phyloP scores from a whole-genome alignment of 2,113 vertebrate genomes.

The Elanus axillaris region DNA sequence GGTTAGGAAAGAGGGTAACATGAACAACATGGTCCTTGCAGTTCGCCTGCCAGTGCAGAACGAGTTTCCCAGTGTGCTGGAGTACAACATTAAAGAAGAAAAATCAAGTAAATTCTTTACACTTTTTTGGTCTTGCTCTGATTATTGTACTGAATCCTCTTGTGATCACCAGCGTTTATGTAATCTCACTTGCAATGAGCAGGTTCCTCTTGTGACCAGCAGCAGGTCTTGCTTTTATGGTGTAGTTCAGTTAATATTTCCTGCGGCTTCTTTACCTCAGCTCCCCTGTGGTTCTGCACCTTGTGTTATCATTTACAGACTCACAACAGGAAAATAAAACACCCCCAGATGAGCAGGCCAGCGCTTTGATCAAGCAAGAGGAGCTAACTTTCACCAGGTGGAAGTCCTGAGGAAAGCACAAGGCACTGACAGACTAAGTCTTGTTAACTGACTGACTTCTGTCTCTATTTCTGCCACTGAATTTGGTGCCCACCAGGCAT shows the following conservation, averaged over 20 bases:
- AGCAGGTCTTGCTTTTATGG: not conserved
- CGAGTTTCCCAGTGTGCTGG: constrained; percentile 63
- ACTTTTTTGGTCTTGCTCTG: not conserved
- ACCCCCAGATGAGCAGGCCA: not conserved
- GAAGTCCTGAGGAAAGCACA: not conserved
- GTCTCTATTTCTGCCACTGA: not conserved
- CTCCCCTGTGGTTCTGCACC: not conserved
- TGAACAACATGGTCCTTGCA: constrained; percentile 74
- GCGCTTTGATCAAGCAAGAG: not conserved
- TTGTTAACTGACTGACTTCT: not conserved
- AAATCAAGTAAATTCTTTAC: constrained; percentile 77
- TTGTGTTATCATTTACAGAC: not conserved
- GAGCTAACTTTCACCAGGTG: not conserved
- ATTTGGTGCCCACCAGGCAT: not conserved
- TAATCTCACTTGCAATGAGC: not conserved
- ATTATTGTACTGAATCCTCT: not conserved
- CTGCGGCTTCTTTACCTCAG: constrained; percentile 7
- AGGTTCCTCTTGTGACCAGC: not conserved
- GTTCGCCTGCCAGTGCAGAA: constrained; percentile 73
- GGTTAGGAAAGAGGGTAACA: constrained; percentile 76
- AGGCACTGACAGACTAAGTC: not conserved
- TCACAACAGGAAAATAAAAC: not conserved
- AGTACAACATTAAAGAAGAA: constrained; percentile 83
- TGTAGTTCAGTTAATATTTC: constrained; percentile 10
- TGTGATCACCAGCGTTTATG: not conserved